phyloP scores from a whole-genome alignment of 2,888 invertebrate species.

The Conus canariensis region DNA sequence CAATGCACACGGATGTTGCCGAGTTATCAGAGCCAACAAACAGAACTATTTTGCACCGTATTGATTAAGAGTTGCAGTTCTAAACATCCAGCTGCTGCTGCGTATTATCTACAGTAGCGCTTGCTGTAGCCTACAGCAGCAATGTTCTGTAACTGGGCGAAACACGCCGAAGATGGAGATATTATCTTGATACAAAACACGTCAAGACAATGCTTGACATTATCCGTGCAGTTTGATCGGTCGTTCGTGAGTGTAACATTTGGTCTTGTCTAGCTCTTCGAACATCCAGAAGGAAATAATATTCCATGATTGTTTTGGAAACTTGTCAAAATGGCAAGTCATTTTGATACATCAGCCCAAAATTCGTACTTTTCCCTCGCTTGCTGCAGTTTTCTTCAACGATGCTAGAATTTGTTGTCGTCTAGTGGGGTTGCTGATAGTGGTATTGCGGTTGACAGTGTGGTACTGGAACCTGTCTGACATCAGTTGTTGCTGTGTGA shows the following conservation, averaged over 20 bases:
- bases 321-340: neutral
- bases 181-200: slow-evolving; percentile 3
- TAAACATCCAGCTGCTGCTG: slow-evolving; percentile 10
- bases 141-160: neutral
- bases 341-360: neutral
- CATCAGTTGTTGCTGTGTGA: too few relatives aligned
- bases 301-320: neutral
- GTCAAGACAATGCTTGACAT: slow-evolving; percentile 12
- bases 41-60: neutral
- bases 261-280: neutral
- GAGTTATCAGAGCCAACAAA: neutral
- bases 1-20: neutral
- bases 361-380: neutral
- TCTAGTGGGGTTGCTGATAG: neutral
- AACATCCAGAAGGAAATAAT: neutral
- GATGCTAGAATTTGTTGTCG: neutral
- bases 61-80: slow-evolving; percentile 19
- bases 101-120: slow-evolving; percentile 22
- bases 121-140: neutral
- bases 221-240: neutral
- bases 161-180: slow-evolving; percentile 28
- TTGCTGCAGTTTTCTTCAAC: neutral
- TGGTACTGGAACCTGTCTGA: neutral
- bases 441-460: neutral
- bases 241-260: neutral